Conservation (phyloP, 2,888 invertebrate genomes). For the Oligia strigilis region DNA sequence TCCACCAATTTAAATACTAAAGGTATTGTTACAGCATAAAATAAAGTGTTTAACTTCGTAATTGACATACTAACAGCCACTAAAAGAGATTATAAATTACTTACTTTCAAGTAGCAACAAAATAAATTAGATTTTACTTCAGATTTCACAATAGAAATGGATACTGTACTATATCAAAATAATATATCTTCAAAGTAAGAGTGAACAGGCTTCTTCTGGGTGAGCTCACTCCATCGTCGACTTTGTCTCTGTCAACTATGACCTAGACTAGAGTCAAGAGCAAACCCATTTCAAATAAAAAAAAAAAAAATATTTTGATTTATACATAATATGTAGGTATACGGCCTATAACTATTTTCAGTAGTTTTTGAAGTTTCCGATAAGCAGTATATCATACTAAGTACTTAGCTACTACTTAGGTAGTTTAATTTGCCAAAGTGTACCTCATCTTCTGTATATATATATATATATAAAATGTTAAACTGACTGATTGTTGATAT, state of each 20-base stretch:
- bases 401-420: too few relatives aligned
- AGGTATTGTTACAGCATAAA: constrained; percentile 19
- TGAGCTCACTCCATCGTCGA: too few relatives aligned
- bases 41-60: constrained; percentile 13
- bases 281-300: too few relatives aligned
- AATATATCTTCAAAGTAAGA: too few relatives aligned
- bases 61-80: constrained; percentile 10
- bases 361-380: neutral
- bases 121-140: constrained; percentile 4
- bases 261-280: too few relatives aligned
- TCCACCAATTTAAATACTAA: constrained; percentile 5
- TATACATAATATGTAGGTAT: too few relatives aligned
- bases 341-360: neutral
- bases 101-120: constrained; percentile 14
- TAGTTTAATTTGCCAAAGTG: neutral
- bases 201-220: too few relatives aligned
- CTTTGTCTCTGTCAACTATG: too few relatives aligned
- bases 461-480: too few relatives aligned
- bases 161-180: neutral
- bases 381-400: neutral
- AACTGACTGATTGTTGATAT: too few relatives aligned
- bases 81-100: constrained; percentile 25
- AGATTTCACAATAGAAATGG: constrained; percentile 22
- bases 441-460: too few relatives aligned
- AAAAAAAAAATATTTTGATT: neutral